Percentiles rank a stretch among this genome's conserved stretches.
phyloP scores from a whole-genome alignment of 1,140 invertebrate species.

The Cylas formicarius region DNA sequence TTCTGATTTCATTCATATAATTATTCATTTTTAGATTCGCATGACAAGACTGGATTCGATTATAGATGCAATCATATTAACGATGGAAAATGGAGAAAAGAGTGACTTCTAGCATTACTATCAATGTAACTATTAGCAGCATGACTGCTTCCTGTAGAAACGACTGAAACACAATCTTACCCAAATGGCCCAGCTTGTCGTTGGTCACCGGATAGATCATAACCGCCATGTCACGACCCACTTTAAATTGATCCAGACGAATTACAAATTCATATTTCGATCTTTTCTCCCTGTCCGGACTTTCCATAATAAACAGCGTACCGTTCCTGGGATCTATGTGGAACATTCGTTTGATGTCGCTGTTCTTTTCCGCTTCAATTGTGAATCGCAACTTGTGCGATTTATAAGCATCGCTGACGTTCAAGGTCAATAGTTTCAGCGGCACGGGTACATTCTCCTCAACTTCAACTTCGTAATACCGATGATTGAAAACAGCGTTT shows the following conservation, averaged over 20 bases:
- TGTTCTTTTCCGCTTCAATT: conserved; percentile 50
- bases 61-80: no score
- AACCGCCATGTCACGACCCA: conserved; percentile 56
- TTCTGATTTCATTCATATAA: no score
- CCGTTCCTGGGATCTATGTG: conserved; percentile 65
- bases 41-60: no score
- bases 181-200: conserved; percentile 58
- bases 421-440: conserved; percentile 59
- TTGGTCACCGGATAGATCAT: conserved; percentile 66
- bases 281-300: conserved; percentile 60
- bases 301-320: conserved; percentile 58
- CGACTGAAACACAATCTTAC: conserved; percentile 37
- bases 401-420: conserved; percentile 54
- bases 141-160: no score
- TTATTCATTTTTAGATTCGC: no score
- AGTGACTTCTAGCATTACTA: no score
- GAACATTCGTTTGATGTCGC: conserved; percentile 51
- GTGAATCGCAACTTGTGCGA: conserved; percentile 52
- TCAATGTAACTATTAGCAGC: no score
- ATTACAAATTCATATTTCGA: conserved; percentile 60
- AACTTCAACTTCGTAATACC: conserved; percentile 71
- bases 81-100: no score
- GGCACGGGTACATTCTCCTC: conserved; percentile 66
- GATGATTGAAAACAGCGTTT: conserved; percentile 59
- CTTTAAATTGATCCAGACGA: conserved; percentile 58